Conservation (phyloP, 2,113 vertebrate species). For the Pycnonotus jocosus region DNA sequence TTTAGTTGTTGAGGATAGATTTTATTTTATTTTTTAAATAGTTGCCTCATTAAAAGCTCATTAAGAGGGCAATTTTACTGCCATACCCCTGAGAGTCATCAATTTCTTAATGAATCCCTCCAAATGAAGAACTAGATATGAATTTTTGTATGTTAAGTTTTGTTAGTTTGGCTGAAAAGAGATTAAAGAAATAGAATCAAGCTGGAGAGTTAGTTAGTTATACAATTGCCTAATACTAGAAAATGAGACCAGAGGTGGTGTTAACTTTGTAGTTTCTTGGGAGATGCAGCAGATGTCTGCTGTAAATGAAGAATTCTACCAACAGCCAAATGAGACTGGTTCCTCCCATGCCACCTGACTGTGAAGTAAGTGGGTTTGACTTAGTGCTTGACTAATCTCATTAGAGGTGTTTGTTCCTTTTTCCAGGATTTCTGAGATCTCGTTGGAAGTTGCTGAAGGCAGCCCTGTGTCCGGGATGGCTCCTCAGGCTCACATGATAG, state of each 20-base stretch:
- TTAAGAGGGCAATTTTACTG: slow-evolving; percentile 52
- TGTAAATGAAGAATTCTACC: background rate
- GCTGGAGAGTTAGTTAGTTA: background rate
- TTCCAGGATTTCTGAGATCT: slow-evolving; percentile 93
- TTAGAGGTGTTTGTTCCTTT: background rate
- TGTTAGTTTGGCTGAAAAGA: slow-evolving; percentile 17
- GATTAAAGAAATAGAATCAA: background rate
- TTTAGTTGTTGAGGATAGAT: slow-evolving; percentile 1
- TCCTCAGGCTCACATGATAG: slow-evolving; percentile 81
- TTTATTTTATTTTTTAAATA: slow-evolving; percentile 33
- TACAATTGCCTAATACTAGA: background rate
- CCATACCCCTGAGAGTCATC: slow-evolving; percentile 1
- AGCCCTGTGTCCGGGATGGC: slow-evolving; percentile 71
- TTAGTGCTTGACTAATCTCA: background rate
- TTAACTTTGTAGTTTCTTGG: background rate
- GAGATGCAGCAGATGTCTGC: background rate
- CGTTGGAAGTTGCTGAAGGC: slow-evolving; percentile 83
- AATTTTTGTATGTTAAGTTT: background rate
- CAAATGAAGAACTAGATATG: slow-evolving; percentile 1
- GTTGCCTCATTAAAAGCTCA: slow-evolving; percentile 50
- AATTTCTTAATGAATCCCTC: slow-evolving; percentile 39
- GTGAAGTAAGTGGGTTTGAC: background rate
- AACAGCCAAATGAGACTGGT: background rate
- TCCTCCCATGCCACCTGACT: background rate
- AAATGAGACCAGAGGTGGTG: background rate